These are phyloP conservation scores for Arctia plantaginis DNA, from an alignment of 2,888 invertebrate genomes.

Conservation along the genomic window DNA sequence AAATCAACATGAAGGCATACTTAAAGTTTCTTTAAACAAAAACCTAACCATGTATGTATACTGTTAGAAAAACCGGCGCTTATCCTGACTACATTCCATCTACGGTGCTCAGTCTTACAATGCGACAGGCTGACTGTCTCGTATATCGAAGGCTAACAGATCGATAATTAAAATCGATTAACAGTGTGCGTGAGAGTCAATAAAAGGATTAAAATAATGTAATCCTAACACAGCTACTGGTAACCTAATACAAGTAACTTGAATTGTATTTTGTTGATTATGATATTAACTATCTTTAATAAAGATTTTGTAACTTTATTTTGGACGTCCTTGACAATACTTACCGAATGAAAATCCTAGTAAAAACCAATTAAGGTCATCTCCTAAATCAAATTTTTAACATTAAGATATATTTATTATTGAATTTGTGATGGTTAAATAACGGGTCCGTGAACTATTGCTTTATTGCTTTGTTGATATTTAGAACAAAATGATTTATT, in stretches of 20 bases:
- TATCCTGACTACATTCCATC: conserved; percentile 23
- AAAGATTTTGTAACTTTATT: background rate
- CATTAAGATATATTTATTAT: too few relatives aligned
- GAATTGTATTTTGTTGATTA: background rate
- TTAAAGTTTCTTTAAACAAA: conserved; percentile 6
- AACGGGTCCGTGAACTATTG: background rate
- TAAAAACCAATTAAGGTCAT: too few relatives aligned
- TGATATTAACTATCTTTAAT: background rate
- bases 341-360: too few relatives aligned
- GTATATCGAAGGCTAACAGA: background rate
- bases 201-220: background rate
- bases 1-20: conserved; percentile 17
- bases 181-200: too few relatives aligned
- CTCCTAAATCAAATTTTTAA: too few relatives aligned
- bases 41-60: conserved; percentile 15
- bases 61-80: conserved; percentile 17
- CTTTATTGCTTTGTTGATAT: background rate
- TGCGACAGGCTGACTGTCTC: conserved; percentile 6
- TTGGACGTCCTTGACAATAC: too few relatives aligned
- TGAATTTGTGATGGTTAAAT: too few relatives aligned
- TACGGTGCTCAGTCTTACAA: conserved; percentile 17
- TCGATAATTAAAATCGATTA: conserved; percentile 6
- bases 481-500: too few relatives aligned
- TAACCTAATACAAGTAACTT: background rate
- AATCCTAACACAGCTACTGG: conserved; percentile 1